Conservation (phyloP, 2,888 invertebrate genomes). For the Argyresthia albistria region DNA sequence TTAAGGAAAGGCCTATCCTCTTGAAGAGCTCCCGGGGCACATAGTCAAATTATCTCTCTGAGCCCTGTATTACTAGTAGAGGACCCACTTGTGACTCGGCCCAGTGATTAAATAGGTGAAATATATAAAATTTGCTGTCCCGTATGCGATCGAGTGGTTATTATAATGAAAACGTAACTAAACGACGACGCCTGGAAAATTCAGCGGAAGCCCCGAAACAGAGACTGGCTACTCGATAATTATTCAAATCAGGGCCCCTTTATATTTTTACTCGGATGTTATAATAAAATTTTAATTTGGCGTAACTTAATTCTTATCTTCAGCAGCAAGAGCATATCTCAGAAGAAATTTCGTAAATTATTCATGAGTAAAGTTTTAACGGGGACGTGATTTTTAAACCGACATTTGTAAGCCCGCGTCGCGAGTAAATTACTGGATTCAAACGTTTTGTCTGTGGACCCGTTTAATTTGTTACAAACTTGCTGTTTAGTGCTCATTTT, state of each 20-base stretch:
- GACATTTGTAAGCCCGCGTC: conserved; percentile 59
- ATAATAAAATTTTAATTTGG: conserved; percentile 60
- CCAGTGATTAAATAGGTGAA: background rate
- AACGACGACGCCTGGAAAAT: conserved; percentile 11
- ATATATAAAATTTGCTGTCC: background rate
- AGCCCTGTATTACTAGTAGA: conserved; percentile 19
- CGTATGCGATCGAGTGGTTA: background rate
- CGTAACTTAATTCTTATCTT: conserved; percentile 68
- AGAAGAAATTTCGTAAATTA: conserved; percentile 68
- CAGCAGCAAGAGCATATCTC: conserved; percentile 61
- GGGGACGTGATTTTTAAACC: conserved; percentile 67
- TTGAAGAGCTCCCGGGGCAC: conserved; percentile 52
- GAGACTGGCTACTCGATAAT: conserved; percentile 35
- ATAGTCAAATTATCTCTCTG: conserved; percentile 52
- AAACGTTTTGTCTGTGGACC: conserved; percentile 6
- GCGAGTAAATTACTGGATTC: conserved; percentile 38
- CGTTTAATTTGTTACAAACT: background rate
- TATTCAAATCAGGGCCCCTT: conserved; percentile 53
- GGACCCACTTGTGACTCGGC: conserved; percentile 16
- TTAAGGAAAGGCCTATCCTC: conserved; percentile 61
- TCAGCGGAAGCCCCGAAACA: conserved; percentile 28
- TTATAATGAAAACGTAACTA: background rate
- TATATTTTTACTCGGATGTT: conserved; percentile 55
- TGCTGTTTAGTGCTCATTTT: too few relatives aligned
- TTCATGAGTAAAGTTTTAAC: conserved; percentile 70